Conservation (phyloP, 2,888 invertebrate species). For the Ochropacha duplaris region DNA sequence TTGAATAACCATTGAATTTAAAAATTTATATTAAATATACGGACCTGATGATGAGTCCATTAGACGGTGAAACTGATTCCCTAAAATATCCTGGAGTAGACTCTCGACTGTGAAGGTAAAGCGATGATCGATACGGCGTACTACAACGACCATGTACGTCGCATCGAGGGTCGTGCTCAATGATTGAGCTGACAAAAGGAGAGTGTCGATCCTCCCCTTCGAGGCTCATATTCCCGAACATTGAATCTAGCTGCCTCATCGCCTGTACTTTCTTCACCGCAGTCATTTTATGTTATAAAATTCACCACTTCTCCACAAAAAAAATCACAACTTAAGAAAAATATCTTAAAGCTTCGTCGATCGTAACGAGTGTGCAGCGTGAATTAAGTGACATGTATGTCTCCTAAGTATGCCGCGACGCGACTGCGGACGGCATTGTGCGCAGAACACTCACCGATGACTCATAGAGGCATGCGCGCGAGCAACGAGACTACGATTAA, state of each 20-base stretch:
- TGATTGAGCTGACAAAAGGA: slow-evolving; percentile 75
- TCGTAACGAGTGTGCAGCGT: slow-evolving; percentile 46
- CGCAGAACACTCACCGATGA: slow-evolving; percentile 75
- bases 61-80: slow-evolving; percentile 76
- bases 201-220: slow-evolving; percentile 76
- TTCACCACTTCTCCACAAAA: slow-evolving; percentile 33
- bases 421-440: slow-evolving; percentile 79
- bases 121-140: slow-evolving; percentile 71
- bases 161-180: slow-evolving; percentile 85
- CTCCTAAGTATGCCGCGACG: slow-evolving; percentile 76
- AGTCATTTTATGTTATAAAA: slow-evolving; percentile 56
- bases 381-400: slow-evolving; percentile 74
- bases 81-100: slow-evolving; percentile 83
- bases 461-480: slow-evolving; percentile 75
- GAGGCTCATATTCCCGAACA: slow-evolving; percentile 86
- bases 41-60: slow-evolving; percentile 75
- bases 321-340: slow-evolving; percentile 46
- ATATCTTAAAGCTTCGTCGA: slow-evolving; percentile 36
- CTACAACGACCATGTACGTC: slow-evolving; percentile 86
- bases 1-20: slow-evolving; percentile 11
- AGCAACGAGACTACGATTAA: slow-evolving; percentile 70
- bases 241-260: slow-evolving; percentile 87
- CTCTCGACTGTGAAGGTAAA: slow-evolving; percentile 75
- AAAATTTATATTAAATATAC: slow-evolving; percentile 29
- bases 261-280: slow-evolving; percentile 85